Evolutionary conservation across 2,888 invertebrate genomes (phyloP), one percentile per base, ranked within the genome.

Genomic region (Bombyx huttoni): DNA sequence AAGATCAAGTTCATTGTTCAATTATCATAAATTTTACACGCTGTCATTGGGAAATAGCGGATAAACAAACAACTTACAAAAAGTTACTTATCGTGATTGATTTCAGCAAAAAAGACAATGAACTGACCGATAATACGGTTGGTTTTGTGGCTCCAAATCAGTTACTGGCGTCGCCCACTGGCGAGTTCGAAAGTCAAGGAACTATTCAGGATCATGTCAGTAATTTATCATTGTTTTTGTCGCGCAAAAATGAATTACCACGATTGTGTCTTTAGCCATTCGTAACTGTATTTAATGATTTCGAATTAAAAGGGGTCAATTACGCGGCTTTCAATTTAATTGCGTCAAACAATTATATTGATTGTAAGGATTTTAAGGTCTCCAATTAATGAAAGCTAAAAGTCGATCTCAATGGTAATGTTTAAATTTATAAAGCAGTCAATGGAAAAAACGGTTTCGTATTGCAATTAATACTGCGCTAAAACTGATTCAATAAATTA

Each of bases 221-320:
- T 68, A 70, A 86, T 85, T 74, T 71, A 83, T 86, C 83, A 81
- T 74, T 64, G 73, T 81, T 81, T 83, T 83, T 82, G 78, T 76
- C 70, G 63, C 67, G 61, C 56, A 58, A 58, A 40, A 68, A 71
- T 63, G 59, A 70, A 70, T 70, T 70, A 65, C 64, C 66, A 63
- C 64, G 67, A 64, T 65, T 64, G 69, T 61, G 60, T 62, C 58
- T 68, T 70, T 66, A 67, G 62, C 54, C 59, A 64, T 58, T 58
- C 59, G 64, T 80, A 81, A 79, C 81, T 78, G 80, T 79, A 70
- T 63, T 62, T 65, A 71, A 70, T 73, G 63, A 68, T 51, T 48
- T 54, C 34, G 40, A n/a, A 46, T 50, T 50, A 48, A 48, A 52
- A 52, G 50, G 40, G 47, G 40, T 40, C 40, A 40, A 40, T 40